phyloP scores from a whole-genome alignment of 2,797 vertebrate species.

The Clarias laeviceps region DNA sequence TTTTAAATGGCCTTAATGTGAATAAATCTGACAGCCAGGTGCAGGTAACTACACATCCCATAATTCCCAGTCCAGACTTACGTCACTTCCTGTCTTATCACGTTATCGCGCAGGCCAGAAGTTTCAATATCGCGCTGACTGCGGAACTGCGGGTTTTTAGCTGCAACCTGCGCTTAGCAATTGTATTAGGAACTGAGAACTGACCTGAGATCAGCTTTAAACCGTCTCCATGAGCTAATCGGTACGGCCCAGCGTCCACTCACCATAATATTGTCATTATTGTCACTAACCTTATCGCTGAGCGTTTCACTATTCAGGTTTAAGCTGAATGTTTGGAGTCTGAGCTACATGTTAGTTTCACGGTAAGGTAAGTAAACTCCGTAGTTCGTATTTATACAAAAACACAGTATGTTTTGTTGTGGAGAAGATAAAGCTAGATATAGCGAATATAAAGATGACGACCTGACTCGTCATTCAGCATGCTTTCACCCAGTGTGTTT shows the following conservation, averaged over 20 bases:
- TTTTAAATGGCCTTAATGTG: not conserved
- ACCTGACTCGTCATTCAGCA: not conserved
- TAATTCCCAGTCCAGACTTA: slow-evolving; percentile 22
- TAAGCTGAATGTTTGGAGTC: not conserved
- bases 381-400: not conserved
- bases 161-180: not conserved
- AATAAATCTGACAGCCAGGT: not conserved
- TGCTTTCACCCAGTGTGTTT: not conserved
- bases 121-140: slow-evolving; percentile 20
- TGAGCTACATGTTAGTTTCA: not conserved
- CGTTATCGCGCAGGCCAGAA: not conserved
- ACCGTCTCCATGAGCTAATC: not conserved
- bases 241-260: not conserved
- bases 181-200: not conserved
- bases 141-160: not conserved
- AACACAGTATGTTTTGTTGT: not conserved
- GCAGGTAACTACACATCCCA: slow-evolving; percentile 40
- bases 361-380: slow-evolving; percentile 16
- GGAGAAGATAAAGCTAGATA: not conserved
- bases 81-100: slow-evolving; percentile 37
- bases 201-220: slow-evolving; percentile 5
- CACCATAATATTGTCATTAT: not conserved
- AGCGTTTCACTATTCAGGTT: not conserved
- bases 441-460: not conserved
- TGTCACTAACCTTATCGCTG: not conserved